Percentiles rank a stretch among this genome's conserved stretches.
These are phyloP conservation scores for Saxicola maurus DNA, from an alignment of 2,797 vertebrate genomes.

Conservation along the genomic window DNA sequence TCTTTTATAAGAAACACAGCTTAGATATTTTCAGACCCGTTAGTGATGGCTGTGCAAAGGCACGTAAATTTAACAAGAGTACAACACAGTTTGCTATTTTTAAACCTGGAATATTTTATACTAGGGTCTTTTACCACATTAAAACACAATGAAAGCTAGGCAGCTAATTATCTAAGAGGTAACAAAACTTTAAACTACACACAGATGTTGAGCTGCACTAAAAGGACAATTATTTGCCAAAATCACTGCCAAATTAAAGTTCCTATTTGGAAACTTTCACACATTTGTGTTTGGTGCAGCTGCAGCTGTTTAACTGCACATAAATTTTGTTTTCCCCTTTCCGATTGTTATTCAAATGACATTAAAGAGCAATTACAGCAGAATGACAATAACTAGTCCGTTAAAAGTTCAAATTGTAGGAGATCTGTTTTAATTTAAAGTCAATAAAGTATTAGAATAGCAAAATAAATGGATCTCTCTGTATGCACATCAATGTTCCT, in stretches of 20 bases:
- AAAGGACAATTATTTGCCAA: constrained; percentile 60
- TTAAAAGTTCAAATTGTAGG: constrained; percentile 47
- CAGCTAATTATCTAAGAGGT: constrained; percentile 58
- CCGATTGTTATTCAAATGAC: constrained; percentile 52
- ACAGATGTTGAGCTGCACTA: constrained; percentile 60
- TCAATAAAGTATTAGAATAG: constrained; percentile 22
- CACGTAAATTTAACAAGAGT: constrained; percentile 15
- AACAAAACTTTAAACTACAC: constrained; percentile 61
- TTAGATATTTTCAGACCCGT: not conserved
- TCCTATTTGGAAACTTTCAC: constrained; percentile 64
- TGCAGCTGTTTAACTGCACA: constrained; percentile 67
- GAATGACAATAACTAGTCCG: constrained; percentile 41
- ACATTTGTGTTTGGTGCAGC: constrained; percentile 61
- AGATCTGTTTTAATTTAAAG: constrained; percentile 53
- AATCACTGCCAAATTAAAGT: constrained; percentile 60
- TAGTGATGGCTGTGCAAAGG: not conserved
- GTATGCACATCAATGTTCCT: not conserved
- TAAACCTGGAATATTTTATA: constrained; percentile 32
- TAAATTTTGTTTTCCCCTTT: constrained; percentile 62
- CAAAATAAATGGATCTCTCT: not conserved
- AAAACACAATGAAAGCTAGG: constrained; percentile 39
- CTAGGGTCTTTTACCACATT: constrained; percentile 29
- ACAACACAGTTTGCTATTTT: constrained; percentile 9
- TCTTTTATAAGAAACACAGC: not conserved
- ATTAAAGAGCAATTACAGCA: constrained; percentile 53